phyloP scores from a whole-genome alignment of 2,113 vertebrate species.

The Tachysurus fulvidraco region DNA sequence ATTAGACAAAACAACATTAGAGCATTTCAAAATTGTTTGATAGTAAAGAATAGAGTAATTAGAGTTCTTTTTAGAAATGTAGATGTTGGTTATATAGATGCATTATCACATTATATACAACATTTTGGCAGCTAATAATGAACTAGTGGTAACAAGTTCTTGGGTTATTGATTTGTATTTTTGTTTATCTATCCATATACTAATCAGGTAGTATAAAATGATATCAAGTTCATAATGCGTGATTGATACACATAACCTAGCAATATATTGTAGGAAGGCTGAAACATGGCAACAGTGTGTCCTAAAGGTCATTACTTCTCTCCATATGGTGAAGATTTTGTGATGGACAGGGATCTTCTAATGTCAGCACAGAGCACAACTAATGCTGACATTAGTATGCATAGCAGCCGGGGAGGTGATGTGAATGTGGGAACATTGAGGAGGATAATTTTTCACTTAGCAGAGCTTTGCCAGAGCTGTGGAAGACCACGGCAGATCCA shows the following conservation, averaged over 20 bases:
- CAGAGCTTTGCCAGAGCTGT: not conserved
- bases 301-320: not conserved
- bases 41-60: not conserved
- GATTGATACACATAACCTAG: not conserved
- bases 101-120: not conserved
- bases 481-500: not conserved
- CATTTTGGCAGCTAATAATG: not conserved
- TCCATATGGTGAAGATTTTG: not conserved
- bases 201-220: not conserved
- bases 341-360: constrained; percentile 17
- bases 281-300: not conserved
- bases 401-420: constrained; percentile 16
- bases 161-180: not conserved
- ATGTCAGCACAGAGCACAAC: constrained; percentile 17
- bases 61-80: not conserved
- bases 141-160: not conserved
- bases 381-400: constrained; percentile 44
- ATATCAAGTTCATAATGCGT: not conserved
- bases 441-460: constrained; percentile 30
- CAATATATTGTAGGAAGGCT: not conserved
- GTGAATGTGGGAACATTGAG: constrained; percentile 2
- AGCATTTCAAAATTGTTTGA: not conserved
- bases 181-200: not conserved
- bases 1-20: not conserved
- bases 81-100: not conserved